Evolutionary conservation across 2,888 invertebrate genomes (phyloP).

Genomic region (Pristionchus entomophagus): DNA sequence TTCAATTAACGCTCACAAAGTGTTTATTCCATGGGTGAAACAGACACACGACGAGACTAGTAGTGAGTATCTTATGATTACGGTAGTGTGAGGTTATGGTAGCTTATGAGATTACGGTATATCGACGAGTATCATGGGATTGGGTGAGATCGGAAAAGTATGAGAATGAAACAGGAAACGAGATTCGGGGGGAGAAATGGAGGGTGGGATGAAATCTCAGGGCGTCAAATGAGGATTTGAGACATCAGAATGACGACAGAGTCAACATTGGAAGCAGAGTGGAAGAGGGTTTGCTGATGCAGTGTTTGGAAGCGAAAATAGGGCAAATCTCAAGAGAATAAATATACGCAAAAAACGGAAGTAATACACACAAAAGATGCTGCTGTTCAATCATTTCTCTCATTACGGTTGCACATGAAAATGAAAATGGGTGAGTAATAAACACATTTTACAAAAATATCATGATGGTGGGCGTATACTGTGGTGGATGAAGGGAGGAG

Average conservation of each 20-base stretch:
- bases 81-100: background rate
- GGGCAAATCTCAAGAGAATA: background rate
- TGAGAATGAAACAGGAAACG: background rate
- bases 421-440: too few relatives aligned
- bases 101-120: background rate
- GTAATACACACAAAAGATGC: background rate
- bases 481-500: background rate
- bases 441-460: background rate
- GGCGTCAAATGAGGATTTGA: conserved; percentile 8
- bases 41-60: background rate
- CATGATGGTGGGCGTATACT: background rate
- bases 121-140: background rate
- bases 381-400: conserved; percentile 34
- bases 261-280: background rate
- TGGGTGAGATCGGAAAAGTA: background rate
- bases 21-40: conserved; percentile 13
- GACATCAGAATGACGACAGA: background rate
- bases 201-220: conserved; percentile 9
- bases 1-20: conserved; percentile 37
- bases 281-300: background rate
- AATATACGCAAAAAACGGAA: background rate
- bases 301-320: background rate
- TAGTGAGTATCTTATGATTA: background rate
- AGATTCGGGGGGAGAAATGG: background rate
- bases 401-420: too few relatives aligned